Conservation (phyloP, 1,140 invertebrate genomes). For the Micrasema minimum region DNA sequence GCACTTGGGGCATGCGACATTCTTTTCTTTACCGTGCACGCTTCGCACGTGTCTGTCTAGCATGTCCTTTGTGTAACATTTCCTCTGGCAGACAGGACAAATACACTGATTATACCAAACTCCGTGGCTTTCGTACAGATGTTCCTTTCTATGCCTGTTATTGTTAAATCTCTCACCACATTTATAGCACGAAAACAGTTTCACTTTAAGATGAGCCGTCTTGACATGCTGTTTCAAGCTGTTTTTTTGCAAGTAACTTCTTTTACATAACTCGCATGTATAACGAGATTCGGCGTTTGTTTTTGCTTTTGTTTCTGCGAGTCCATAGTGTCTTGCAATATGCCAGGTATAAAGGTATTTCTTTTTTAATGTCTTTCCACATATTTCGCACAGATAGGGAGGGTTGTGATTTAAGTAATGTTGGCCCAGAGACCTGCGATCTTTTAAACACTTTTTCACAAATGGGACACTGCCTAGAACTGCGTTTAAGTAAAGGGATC, state of each 20-base stretch:
- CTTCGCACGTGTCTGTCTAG: background rate
- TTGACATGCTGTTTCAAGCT: background rate
- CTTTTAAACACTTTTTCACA: background rate
- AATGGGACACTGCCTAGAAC: conserved; percentile 4
- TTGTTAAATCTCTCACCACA: conserved; percentile 3
- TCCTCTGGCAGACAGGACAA: background rate
- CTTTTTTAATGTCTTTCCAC: background rate
- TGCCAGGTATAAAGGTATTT: background rate
- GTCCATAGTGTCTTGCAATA: background rate
- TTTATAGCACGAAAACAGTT: background rate
- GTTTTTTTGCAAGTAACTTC: background rate
- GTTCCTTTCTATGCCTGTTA: background rate
- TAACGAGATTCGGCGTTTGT: no score
- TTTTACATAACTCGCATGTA: background rate
- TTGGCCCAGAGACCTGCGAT: background rate
- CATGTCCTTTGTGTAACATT: background rate
- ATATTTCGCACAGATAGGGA: conserved; percentile 9
- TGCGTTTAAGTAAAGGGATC: background rate
- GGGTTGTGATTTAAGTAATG: conserved; percentile 1
- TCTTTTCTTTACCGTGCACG: conserved; percentile 1
- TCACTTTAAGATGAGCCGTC: background rate
- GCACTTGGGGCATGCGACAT: background rate
- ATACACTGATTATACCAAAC: background rate
- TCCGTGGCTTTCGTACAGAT: background rate
- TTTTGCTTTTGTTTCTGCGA: no score